phyloP scores from a whole-genome alignment of 1,140 invertebrate species.

The Galleria mellonella region DNA sequence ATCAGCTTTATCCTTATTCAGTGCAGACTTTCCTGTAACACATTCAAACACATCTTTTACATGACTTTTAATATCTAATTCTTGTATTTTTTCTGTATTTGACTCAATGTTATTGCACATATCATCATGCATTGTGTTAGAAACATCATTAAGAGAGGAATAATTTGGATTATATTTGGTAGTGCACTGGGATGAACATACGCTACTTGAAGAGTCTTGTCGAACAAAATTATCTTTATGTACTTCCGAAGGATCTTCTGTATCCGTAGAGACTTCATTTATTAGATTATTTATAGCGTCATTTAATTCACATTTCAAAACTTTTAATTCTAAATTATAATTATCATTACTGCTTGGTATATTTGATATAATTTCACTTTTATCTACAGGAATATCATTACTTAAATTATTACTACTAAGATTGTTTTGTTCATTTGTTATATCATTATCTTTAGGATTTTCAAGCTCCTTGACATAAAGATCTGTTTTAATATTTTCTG shows the following conservation, averaged over 20 bases:
- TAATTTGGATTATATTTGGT: constrained; percentile 69
- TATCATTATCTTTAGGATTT: constrained; percentile 1
- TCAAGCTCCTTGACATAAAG: constrained; percentile 55
- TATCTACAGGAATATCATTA: too few species aligned
- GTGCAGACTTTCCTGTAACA: constrained; percentile 24
- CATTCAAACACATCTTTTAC: constrained; percentile 58
- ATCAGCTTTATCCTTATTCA: constrained; percentile 14
- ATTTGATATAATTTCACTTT: neutral
- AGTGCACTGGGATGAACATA: constrained; percentile 70
- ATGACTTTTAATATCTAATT: constrained; percentile 29
- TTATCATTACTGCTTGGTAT: constrained; percentile 17
- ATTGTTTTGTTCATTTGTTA: constrained; percentile 2
- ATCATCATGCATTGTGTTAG: constrained; percentile 59
- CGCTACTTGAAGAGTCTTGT: constrained; percentile 72
- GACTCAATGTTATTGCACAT: constrained; percentile 6
- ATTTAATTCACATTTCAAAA: constrained; percentile 65
- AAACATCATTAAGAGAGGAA: constrained; percentile 68
- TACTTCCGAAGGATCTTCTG: constrained; percentile 37
- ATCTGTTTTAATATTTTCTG: constrained; percentile 52
- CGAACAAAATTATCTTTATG: constrained; percentile 42
- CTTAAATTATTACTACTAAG: neutral
- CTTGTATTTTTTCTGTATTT: constrained; percentile 13
- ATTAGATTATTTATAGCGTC: constrained; percentile 66
- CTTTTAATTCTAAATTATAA: constrained; percentile 60
- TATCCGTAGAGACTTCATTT: constrained; percentile 57